Percentiles rank a stretch among this genome's conserved stretches.
These are phyloP conservation scores for Apteryx owenii DNA, from an alignment of 2,113 vertebrate species.

Conservation along the genomic window DNA sequence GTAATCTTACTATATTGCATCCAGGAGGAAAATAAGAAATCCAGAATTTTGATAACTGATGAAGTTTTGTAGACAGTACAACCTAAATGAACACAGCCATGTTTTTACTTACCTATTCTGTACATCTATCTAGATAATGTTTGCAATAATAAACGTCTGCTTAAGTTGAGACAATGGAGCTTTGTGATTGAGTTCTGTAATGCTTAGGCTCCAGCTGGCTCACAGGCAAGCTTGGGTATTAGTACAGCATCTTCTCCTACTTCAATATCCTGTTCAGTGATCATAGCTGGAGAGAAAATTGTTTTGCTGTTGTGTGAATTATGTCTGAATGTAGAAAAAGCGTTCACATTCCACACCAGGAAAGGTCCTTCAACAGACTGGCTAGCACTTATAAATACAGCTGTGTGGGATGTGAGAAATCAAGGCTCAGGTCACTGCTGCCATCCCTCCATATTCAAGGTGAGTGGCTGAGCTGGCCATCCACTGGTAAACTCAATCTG, in stretches of 20 bases:
- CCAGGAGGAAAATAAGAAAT: background rate
- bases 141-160: background rate
- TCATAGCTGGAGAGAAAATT: background rate
- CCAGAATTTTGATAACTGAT: background rate
- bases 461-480: rapidly evolving
- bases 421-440: background rate
- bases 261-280: background rate
- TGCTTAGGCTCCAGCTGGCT: background rate
- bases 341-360: background rate
- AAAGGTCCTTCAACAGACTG: background rate
- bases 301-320: background rate
- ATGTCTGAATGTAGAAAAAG: background rate
- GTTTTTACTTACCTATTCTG: background rate
- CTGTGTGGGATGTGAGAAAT: background rate
- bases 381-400: background rate
- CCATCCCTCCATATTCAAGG: background rate
- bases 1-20: background rate
- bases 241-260: background rate
- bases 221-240: background rate
- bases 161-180: background rate
- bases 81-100: background rate
- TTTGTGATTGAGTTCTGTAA: background rate
- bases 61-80: background rate
- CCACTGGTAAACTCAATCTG: background rate
- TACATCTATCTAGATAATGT: background rate